Conservation (phyloP, 2,888 invertebrate genomes). For the Myopa tessellatipennis region DNA sequence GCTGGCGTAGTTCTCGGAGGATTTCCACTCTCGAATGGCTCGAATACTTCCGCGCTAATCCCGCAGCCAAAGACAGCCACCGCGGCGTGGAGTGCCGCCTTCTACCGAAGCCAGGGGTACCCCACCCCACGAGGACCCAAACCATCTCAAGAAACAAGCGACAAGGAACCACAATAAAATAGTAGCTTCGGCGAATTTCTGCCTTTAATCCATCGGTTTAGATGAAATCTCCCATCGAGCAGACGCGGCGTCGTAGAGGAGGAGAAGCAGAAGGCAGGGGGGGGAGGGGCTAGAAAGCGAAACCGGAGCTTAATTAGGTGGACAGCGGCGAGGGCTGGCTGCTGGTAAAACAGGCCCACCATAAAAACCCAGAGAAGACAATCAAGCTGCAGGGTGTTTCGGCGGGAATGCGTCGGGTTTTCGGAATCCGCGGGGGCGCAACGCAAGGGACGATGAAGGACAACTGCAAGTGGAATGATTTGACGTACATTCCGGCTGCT, state of each 20-base stretch:
- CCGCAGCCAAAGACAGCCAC: not conserved
- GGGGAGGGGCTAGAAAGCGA: not conserved
- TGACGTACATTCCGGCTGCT: too few relatives aligned
- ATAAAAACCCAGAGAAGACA: not conserved
- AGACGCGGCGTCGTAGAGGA: not conserved
- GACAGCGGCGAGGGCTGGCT: not conserved
- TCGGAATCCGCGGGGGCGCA: too few relatives aligned
- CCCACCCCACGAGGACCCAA: not conserved
- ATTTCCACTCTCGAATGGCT: not conserved
- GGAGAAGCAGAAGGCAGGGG: not conserved
- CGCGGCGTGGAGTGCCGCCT: not conserved
- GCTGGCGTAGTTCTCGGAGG: not conserved
- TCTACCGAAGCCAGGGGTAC: not conserved
- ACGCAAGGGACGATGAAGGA: too few relatives aligned
- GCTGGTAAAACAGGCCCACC: not conserved
- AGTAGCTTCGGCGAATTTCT: slow-evolving; percentile 14
- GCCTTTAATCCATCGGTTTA: slow-evolving; percentile 26
- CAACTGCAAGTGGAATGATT: too few relatives aligned
- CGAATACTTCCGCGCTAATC: not conserved
- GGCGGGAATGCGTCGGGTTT: too few relatives aligned
- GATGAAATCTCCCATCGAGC: slow-evolving; percentile 14
- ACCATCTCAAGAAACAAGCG: not conserved
- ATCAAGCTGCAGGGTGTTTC: not conserved
- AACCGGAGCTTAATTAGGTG: not conserved
- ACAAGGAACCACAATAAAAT: not conserved